Conservation (phyloP, 2,797 vertebrate genomes). For the Cyprinodon diabolis region DNA sequence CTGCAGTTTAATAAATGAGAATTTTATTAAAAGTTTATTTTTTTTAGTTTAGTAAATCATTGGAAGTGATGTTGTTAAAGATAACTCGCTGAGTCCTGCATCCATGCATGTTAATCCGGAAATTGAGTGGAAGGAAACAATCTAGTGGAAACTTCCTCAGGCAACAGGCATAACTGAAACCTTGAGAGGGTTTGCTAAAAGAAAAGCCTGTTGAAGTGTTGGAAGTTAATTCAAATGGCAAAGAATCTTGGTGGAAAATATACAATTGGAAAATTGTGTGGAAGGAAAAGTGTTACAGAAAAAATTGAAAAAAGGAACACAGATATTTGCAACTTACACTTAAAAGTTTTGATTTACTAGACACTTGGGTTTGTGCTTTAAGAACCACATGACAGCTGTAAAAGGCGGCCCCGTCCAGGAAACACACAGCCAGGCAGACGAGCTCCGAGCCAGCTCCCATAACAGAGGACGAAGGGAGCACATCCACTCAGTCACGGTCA, state of each 20-base stretch:
- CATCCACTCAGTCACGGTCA: too few species aligned
- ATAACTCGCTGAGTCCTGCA: not conserved
- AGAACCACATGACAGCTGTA: not conserved
- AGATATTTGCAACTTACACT: not conserved
- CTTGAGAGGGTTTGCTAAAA: not conserved
- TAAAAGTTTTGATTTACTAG: not conserved
- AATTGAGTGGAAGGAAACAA: constrained; percentile 1
- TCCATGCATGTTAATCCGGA: not conserved
- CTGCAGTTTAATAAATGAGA: not conserved
- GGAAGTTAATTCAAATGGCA: not conserved
- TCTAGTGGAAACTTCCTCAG: not conserved
- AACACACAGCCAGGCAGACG: too few species aligned
- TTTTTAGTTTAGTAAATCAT: too few species aligned
- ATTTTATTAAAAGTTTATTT: not conserved
- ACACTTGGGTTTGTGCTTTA: not conserved
- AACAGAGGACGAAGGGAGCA: too few species aligned
- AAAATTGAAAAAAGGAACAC: not conserved
- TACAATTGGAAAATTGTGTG: not conserved
- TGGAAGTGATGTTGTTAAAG: too few species aligned
- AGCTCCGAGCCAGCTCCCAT: too few species aligned
- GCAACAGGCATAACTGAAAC: not conserved
- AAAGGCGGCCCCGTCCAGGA: too few species aligned
- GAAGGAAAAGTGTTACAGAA: not conserved
- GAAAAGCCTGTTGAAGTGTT: not conserved
- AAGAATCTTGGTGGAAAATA: not conserved